These are phyloP conservation scores for Clepsis dumicolana DNA, from an alignment of 2,888 invertebrate genomes.

Conservation along the genomic window DNA sequence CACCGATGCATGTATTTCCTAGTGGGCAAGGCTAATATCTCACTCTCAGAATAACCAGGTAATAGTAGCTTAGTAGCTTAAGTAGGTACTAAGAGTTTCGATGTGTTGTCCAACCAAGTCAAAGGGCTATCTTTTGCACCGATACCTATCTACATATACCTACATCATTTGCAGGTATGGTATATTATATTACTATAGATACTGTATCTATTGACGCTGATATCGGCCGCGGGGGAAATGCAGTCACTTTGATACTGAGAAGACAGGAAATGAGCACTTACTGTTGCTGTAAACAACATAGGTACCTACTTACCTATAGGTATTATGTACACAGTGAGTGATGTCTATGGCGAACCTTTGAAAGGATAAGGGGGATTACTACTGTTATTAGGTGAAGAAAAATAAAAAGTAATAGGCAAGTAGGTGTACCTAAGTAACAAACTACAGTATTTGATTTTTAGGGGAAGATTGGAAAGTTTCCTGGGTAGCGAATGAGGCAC, in stretches of 20 bases:
- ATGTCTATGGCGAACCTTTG: neutral
- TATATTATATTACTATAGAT: too few relatives aligned
- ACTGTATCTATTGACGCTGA: constrained; percentile 34
- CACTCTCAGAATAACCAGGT: too few relatives aligned
- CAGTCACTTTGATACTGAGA: constrained; percentile 51
- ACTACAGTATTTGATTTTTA: too few relatives aligned
- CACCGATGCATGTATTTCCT: too few relatives aligned
- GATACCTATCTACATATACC: neutral
- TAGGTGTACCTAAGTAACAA: too few relatives aligned
- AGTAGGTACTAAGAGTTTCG: neutral
- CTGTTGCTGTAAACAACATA: neutral
- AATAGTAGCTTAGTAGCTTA: too few relatives aligned
- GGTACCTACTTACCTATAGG: neutral
- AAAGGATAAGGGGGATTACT: neutral
- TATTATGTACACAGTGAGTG: too few relatives aligned
- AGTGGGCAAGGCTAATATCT: too few relatives aligned
- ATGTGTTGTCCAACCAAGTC: neutral
- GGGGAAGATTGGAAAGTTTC: too few relatives aligned
- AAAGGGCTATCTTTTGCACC: neutral
- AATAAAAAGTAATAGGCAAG: too few relatives aligned
- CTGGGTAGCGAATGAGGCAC: too few relatives aligned
- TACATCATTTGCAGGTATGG: neutral
- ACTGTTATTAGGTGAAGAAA: too few relatives aligned
- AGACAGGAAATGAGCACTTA: constrained; percentile 50
- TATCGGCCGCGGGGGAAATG: constrained; percentile 46